Conservation (phyloP, 2,888 invertebrate species). For the Bibio marci region DNA sequence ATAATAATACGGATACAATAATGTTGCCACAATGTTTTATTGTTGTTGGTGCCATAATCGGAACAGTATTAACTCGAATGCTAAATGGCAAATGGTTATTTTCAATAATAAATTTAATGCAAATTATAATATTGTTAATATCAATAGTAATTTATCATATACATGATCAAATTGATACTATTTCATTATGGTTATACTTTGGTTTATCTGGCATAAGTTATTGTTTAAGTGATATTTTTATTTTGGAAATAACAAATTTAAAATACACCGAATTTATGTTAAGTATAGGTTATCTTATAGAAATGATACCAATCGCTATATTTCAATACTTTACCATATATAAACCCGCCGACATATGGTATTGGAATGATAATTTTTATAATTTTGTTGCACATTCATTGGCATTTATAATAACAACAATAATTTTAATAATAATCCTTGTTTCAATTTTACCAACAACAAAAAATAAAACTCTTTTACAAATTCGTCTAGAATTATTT, state of each 20-base stretch:
- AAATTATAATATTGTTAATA: neutral
- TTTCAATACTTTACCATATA: neutral
- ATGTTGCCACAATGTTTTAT: neutral
- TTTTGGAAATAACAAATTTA: neutral
- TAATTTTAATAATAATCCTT: too few relatives aligned
- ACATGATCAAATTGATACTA: neutral
- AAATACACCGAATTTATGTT: slow-evolving; percentile 3
- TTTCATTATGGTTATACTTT: neutral
- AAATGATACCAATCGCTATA: neutral
- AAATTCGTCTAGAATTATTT: too few relatives aligned
- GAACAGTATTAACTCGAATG: too few relatives aligned
- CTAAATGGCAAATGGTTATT: neutral
- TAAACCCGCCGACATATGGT: too few relatives aligned
- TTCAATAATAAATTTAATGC: neutral
- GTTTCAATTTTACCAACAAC: too few relatives aligned
- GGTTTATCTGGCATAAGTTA: neutral
- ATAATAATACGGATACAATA: neutral
- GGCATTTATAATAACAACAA: too few relatives aligned
- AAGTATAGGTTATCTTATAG: neutral
- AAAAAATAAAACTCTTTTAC: too few relatives aligned
- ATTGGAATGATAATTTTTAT: too few relatives aligned
- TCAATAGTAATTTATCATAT: neutral
- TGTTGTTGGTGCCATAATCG: neutral
- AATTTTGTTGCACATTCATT: too few relatives aligned
- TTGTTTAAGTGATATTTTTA: neutral